Conservation (phyloP, 2,797 vertebrate genomes). For the Manis crassicaudata region DNA sequence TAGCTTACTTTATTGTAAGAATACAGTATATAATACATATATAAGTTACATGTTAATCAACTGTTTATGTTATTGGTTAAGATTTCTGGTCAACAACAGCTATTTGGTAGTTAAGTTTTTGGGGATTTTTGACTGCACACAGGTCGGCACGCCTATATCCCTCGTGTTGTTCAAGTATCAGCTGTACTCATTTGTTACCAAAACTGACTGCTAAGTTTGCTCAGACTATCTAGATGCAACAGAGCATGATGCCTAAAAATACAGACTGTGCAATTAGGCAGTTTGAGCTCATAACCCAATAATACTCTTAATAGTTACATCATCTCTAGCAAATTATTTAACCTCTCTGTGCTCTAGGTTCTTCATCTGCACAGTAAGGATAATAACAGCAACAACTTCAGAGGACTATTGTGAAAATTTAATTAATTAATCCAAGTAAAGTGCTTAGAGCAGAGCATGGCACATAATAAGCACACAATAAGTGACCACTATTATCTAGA, state of each 20-base stretch:
- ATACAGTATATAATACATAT: no score
- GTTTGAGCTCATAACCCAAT: neutral
- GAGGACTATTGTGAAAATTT: neutral
- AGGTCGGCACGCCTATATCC: no score
- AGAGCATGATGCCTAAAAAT: slow-evolving; percentile 26
- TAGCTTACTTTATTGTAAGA: no score
- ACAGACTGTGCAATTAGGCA: slow-evolving; percentile 12
- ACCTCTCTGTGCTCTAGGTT: slow-evolving; percentile 44
- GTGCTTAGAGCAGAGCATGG: neutral
- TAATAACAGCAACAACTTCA: neutral
- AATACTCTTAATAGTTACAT: slow-evolving; percentile 15
- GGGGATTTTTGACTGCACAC: no score
- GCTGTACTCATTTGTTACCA: neutral
- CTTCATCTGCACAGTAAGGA: slow-evolving; percentile 40
- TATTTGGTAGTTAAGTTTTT: no score
- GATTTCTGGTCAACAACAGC: no score
- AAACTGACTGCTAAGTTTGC: slow-evolving; percentile 4
- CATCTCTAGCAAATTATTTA: slow-evolving; percentile 28
- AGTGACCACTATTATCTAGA: slow-evolving; percentile 19
- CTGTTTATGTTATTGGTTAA: no score
- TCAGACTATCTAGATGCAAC: slow-evolving; percentile 13
- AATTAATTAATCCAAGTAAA: slow-evolving; percentile 36
- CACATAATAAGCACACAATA: neutral
- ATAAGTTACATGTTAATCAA: no score
- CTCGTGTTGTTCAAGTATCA: no score